These are phyloP conservation scores for Myripristis jacobus DNA, from an alignment of 2,797 vertebrate genomes.

Conservation along the genomic window DNA sequence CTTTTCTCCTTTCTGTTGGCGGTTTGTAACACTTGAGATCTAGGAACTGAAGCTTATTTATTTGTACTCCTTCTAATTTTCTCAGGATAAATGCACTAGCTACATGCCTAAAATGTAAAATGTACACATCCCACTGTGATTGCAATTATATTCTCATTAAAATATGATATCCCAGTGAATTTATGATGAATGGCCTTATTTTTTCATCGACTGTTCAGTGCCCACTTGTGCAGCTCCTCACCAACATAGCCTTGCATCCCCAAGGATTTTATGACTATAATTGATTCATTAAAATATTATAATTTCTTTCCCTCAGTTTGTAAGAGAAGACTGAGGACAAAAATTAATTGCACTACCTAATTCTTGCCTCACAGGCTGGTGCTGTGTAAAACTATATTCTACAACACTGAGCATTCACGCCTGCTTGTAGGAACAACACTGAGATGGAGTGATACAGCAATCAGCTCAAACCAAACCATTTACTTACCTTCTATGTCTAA, in stretches of 20 bases:
- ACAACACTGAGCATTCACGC: background rate
- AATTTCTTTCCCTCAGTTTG: constrained; percentile 19
- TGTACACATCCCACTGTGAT: background rate
- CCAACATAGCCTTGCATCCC: background rate
- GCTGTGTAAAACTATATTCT: background rate
- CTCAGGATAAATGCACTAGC: no score
- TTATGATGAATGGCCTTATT: constrained; percentile 10
- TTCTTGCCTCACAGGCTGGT: constrained; percentile 11
- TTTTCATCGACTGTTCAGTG: constrained; percentile 16
- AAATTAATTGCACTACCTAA: constrained; percentile 26
- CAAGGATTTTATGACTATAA: constrained; percentile 3
- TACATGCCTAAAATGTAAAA: background rate
- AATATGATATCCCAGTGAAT: constrained; percentile 26
- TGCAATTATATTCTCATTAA: constrained; percentile 32
- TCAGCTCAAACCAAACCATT: constrained; percentile 3
- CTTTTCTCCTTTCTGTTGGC: constrained; percentile 2
- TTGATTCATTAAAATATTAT: constrained; percentile 30
- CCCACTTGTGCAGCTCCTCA: constrained; percentile 2
- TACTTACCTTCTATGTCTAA: background rate
- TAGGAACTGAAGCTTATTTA: background rate
- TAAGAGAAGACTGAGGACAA: background rate
- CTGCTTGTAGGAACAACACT: background rate
- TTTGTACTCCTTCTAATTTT: no score
- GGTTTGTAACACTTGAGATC: background rate
- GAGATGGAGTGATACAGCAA: background rate